phyloP scores from a whole-genome alignment of 2,113 vertebrate genomes.

The Barnardius zonarius region DNA sequence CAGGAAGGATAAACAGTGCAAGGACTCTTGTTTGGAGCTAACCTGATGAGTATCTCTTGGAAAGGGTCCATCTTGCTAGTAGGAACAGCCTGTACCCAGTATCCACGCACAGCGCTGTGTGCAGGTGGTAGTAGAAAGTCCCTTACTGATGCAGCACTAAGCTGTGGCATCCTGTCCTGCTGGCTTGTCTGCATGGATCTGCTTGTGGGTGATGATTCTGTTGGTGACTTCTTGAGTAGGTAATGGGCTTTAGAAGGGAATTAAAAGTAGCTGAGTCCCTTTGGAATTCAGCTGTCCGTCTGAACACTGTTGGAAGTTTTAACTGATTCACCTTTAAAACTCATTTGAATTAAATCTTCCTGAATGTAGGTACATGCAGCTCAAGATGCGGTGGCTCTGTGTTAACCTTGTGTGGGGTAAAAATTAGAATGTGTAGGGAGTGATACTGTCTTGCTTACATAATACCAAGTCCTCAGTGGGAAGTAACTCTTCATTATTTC shows the following conservation, averaged over 20 bases:
- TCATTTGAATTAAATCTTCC: background rate
- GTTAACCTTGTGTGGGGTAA: background rate
- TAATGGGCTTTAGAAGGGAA: background rate
- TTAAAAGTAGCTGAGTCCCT: background rate
- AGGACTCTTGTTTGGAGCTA: background rate
- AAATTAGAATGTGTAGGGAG: background rate
- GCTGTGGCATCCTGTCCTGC: conserved; percentile 34
- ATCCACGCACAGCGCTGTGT: accelerated
- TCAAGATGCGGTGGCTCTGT: background rate
- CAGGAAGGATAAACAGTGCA: conserved; percentile 17
- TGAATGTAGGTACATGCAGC: background rate
- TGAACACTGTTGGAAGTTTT: background rate
- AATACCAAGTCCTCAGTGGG: background rate
- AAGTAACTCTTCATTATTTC: background rate
- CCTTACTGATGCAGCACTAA: background rate
- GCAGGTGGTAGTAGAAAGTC: background rate
- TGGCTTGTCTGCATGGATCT: conserved; percentile 1
- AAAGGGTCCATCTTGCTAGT: background rate
- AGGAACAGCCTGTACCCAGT: background rate
- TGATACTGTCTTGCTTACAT: background rate
- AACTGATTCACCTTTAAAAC: background rate
- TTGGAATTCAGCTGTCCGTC: background rate
- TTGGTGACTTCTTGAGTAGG: background rate
- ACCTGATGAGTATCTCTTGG: conserved; percentile 26
- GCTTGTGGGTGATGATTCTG: background rate